phyloP scores from a whole-genome alignment of 2,797 vertebrate genomes.

The Diglossa cyanea region DNA sequence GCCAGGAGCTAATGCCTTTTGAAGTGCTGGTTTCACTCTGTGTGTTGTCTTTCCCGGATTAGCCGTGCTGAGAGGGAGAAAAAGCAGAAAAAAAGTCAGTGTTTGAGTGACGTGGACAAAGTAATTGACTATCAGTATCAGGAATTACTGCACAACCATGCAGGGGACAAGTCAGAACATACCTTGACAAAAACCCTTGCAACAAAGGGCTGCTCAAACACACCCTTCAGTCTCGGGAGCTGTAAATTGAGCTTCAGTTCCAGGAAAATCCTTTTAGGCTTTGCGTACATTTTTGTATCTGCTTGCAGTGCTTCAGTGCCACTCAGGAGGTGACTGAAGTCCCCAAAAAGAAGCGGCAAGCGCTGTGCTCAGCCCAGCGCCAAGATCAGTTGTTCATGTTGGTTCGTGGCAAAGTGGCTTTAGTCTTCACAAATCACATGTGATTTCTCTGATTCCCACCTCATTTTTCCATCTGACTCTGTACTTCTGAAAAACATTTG shows the following conservation, averaged over 20 bases:
- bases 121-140: constrained; percentile 52
- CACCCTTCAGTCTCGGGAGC: constrained; percentile 24
- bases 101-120: constrained; percentile 42
- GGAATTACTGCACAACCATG: constrained; percentile 15
- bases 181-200: constrained; percentile 44
- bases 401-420: neutral
- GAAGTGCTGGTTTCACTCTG: neutral
- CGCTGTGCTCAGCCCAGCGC: neutral
- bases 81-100: neutral
- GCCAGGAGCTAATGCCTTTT: neutral
- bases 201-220: constrained; percentile 41
- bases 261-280: constrained; percentile 1
- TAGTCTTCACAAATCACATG: neutral
- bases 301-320: neutral
- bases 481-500: neutral
- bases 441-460: neutral
- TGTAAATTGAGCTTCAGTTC: constrained; percentile 23
- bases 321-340: neutral
- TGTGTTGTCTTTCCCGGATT: neutral
- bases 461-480: neutral
- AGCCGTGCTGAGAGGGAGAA: neutral
- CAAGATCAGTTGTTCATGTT: neutral
- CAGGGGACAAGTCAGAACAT: constrained; percentile 56
- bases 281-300: neutral
- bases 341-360: neutral